Base-by-base conservation (phyloP, 2,888 invertebrate species). In the Leptodirus hochenwartii region DNA sequence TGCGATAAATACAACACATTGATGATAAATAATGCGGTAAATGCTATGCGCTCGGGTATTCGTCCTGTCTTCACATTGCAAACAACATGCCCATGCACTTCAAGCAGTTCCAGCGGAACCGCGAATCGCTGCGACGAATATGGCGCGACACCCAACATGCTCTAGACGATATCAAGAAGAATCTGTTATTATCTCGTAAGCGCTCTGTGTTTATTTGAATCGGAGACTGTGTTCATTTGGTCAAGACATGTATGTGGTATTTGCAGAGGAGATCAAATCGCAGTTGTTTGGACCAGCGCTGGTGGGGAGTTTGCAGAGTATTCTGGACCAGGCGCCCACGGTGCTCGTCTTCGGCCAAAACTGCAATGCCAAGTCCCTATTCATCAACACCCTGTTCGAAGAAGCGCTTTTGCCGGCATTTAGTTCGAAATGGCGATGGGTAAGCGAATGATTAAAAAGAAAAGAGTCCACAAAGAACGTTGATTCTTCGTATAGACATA, bases 281-380 rank as follows among this genome's bases (percentile, higher is more conserved):
- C 49, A 51, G 36, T 40, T 52, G 25, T 37, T 48, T 27, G 47
- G 43, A 29, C 40, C 44, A 32, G 46, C 48, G 29, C 43, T 45
- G 11, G 40, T 51, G 27, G 45, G 48, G 27, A 39, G 44, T 24
- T 38, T 56, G 16, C 40, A 44, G 25, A 40, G 42, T 22, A 47
- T 49, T 32, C 39, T 54, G 14, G 50, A 53, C 28, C 44, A 44
- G 32, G 39, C 63, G n/a, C 71, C 76, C 0, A 69, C 73, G 6
- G 58, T 84, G 28, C 63, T 84, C n/a, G 53, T 84, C 8, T 58
- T 79, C 35, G 84, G 84, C 15, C 73, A 71, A 40, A 69, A 64
- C 31, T 63, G 64, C n/a, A 62, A 66, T 36, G 73, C 76, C 0
- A 70, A 75, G 44, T 76, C 76, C 1, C 55, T 70, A 5, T 57